Conservation (phyloP, 2,888 invertebrate genomes). For the Calliopum simillimum region DNA sequence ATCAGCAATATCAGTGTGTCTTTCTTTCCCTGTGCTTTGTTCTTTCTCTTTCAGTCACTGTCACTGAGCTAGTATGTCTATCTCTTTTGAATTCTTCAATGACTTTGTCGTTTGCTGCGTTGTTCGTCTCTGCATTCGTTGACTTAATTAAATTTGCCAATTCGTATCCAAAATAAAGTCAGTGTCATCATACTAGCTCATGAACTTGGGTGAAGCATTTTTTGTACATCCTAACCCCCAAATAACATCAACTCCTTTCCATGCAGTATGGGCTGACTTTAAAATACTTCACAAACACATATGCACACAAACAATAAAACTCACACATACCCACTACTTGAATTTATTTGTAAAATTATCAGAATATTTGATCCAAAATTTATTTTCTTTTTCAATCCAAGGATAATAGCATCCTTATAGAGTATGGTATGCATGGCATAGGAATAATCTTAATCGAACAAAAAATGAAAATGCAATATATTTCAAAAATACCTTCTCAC, state of each 20-base stretch:
- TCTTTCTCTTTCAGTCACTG: background rate
- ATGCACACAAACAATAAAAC: slow-evolving; percentile 36
- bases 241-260: background rate
- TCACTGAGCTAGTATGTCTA: background rate
- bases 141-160: slow-evolving; percentile 50
- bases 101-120: background rate
- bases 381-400: background rate
- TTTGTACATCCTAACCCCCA: background rate
- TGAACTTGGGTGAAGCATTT: slow-evolving; percentile 28
- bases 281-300: slow-evolving; percentile 39
- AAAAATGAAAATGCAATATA: slow-evolving; percentile 13
- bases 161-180: slow-evolving; percentile 45
- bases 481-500: background rate
- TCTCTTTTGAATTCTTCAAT: background rate
- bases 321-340: slow-evolving; percentile 31
- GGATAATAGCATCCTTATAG: slow-evolving; percentile 9
- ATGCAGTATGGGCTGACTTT: slow-evolving; percentile 47
- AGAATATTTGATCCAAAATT: slow-evolving; percentile 18
- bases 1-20: slow-evolving; percentile 22
- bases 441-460: slow-evolving; percentile 39
- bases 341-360: slow-evolving; percentile 12
- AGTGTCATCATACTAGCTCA: slow-evolving; percentile 27
- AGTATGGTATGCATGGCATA: slow-evolving; percentile 9
- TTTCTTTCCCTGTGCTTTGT: slow-evolving; percentile 7
- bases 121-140: slow-evolving; percentile 34